phyloP scores from a whole-genome alignment of 1,140 invertebrate species.

The Oncopeltus fasciatus region DNA sequence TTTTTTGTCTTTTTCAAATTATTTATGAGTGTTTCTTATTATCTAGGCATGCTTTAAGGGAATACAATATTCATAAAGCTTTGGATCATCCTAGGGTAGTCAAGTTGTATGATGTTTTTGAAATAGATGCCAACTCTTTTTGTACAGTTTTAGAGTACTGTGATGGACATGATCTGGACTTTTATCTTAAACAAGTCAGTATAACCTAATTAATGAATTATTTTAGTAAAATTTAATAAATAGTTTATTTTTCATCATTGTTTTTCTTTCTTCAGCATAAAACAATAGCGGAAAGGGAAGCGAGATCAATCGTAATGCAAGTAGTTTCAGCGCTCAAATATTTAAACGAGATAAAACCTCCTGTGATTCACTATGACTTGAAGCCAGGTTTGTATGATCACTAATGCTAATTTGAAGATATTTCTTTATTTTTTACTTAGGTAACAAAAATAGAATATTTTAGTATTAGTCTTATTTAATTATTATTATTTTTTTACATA shows the following conservation, averaged over 20 bases:
- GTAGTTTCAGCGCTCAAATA: constrained; percentile 97
- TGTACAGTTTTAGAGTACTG: constrained; percentile 99
- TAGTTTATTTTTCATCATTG: background rate
- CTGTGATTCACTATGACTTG: constrained; percentile 98
- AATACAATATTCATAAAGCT: constrained; percentile 99
- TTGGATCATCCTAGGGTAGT: constrained; percentile 97
- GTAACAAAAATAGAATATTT: too few species aligned
- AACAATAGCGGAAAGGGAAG: constrained; percentile 96
- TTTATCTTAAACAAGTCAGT: constrained; percentile 89
- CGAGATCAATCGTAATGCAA: constrained; percentile 95
- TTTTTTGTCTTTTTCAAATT: background rate
- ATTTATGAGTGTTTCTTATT: constrained; percentile 22
- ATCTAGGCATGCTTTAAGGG: constrained; percentile 84
- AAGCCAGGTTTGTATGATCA: constrained; percentile 77
- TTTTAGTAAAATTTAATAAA: too few species aligned
- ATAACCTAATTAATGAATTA: too few species aligned
- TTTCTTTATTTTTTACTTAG: too few species aligned
- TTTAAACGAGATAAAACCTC: constrained; percentile 98
- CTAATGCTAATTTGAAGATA: too few species aligned
- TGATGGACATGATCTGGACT: constrained; percentile 99
- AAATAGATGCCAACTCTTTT: constrained; percentile 99
- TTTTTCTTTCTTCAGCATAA: constrained; percentile 59
- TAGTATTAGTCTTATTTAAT: too few species aligned
- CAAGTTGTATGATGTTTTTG: constrained; percentile 97
- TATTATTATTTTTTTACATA: too few species aligned